Conservation (phyloP, 2,113 vertebrate genomes). For the Chauna torquata region DNA sequence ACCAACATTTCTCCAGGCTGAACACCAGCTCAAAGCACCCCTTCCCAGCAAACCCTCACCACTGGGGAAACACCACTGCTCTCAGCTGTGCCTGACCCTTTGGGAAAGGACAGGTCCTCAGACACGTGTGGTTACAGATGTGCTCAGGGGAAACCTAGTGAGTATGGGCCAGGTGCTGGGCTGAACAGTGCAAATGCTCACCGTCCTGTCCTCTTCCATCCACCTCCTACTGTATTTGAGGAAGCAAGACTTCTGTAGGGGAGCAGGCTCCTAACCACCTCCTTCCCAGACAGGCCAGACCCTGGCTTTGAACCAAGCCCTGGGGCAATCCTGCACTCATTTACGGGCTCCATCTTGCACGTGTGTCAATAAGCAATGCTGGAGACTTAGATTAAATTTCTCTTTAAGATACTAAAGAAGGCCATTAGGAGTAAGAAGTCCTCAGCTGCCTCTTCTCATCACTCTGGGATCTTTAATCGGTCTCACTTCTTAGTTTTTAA, state of each 20-base stretch:
- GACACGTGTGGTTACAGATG: accelerated
- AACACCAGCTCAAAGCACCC: neutral
- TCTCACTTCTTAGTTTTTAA: neutral
- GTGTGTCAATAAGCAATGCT: neutral
- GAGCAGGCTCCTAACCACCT: neutral
- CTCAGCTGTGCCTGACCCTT: accelerated
- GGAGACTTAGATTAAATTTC: neutral
- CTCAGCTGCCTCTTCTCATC: neutral
- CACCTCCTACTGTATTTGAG: neutral
- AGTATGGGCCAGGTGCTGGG: neutral
- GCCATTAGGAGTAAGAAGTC: neutral
- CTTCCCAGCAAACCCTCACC: neutral
- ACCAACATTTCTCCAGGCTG: neutral
- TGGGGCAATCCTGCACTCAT: neutral
- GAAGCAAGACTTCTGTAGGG: neutral
- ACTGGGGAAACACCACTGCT: neutral
- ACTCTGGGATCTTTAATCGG: neutral
- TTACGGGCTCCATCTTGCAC: neutral
- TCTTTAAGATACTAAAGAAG: neutral
- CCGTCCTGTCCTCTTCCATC: neutral
- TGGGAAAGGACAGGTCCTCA: neutral
- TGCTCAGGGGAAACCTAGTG: neutral
- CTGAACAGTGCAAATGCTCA: neutral
- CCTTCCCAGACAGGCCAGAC: neutral
- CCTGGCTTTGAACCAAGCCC: neutral